Conservation (phyloP, 2,113 vertebrate species). For the Chrysochloris asiatica region DNA sequence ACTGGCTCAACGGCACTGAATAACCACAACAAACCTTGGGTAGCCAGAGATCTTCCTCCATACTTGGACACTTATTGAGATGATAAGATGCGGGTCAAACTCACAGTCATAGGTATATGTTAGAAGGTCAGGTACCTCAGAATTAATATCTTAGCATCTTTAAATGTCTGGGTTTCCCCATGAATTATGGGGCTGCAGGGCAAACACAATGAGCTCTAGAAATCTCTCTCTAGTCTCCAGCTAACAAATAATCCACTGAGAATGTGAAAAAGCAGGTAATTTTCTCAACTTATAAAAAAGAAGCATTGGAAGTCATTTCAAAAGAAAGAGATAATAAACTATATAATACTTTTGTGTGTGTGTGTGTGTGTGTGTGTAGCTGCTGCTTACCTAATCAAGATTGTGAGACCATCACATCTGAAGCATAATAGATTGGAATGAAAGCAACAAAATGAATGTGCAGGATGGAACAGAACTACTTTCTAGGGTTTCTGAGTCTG, state of each 20-base stretch:
- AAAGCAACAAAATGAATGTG: too few species aligned
- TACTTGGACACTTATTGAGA: not conserved
- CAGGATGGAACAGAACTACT: too few species aligned
- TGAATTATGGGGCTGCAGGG: not conserved
- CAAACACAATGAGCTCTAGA: not conserved
- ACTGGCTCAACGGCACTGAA: too few species aligned
- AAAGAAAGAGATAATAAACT: not conserved
- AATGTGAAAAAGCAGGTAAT: not conserved
- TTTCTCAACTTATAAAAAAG: not conserved
- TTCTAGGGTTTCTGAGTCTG: too few species aligned
- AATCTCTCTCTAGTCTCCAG: not conserved
- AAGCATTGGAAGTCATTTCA: not conserved
- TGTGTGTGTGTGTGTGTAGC: too few species aligned
- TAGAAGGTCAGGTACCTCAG: not conserved
- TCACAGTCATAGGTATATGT: too few species aligned
- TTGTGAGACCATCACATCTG: not conserved
- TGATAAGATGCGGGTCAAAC: not conserved
- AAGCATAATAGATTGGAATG: not conserved
- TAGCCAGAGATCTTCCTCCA: not conserved
- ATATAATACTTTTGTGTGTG: not conserved
- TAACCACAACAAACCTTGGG: too few species aligned
- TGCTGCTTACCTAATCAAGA: not conserved
- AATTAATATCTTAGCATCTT: not conserved
- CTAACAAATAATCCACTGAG: not conserved
- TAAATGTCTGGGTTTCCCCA: not conserved